Percentiles rank a stretch among this genome's conserved stretches.
Evolutionary conservation across 2,797 vertebrate species (phyloP).

Genomic region (Leptodactylus fallax): DNA sequence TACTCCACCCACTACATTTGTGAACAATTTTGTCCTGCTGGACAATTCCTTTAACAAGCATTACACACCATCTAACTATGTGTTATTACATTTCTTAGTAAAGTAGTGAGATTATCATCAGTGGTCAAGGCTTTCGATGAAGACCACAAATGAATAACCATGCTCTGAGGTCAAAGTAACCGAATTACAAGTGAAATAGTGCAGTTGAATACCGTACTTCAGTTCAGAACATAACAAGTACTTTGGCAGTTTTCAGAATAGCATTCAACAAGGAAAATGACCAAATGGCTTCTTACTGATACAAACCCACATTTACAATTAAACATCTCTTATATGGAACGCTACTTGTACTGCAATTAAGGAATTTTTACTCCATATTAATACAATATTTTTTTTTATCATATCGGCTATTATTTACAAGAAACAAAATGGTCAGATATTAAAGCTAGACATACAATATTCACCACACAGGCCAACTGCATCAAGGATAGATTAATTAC

Average conservation of each 20-base stretch:
- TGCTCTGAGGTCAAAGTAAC: neutral
- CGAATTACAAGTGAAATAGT: neutral
- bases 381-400: neutral
- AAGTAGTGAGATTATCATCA: neutral
- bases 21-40: no score
- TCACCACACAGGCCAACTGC: slow-evolving; percentile 35
- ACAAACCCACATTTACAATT: no score
- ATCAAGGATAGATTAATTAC: slow-evolving; percentile 50
- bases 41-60: no score
- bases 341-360: neutral
- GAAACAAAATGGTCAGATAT: neutral
- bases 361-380: neutral
- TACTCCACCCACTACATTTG: no score
- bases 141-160: neutral
- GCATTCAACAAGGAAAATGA: no score
- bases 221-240: no score
- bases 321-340: neutral
- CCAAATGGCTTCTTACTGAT: no score
- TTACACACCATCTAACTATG: neutral
- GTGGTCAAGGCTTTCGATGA: neutral
- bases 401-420: neutral
- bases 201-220: no score
- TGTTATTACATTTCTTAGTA: neutral
- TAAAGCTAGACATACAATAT: slow-evolving; percentile 19
- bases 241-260: no score